Conservation (phyloP, 2,797 vertebrate genomes). For the Melanotaenia boesemani region DNA sequence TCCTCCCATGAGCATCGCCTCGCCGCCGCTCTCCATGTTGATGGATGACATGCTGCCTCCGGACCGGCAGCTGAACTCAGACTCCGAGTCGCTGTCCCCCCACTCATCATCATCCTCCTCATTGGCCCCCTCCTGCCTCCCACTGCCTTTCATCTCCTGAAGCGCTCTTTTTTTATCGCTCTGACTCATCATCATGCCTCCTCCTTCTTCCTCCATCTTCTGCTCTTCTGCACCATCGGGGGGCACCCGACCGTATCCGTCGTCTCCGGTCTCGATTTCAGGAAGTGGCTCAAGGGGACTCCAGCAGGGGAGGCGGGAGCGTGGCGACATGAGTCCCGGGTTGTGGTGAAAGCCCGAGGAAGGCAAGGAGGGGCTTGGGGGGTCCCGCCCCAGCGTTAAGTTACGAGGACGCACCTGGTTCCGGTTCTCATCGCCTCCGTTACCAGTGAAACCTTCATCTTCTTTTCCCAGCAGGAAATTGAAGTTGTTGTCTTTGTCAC, state of each 20-base stretch:
- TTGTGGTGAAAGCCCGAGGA: constrained; percentile 54
- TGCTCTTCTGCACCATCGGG: constrained; percentile 93
- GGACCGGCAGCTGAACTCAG: constrained; percentile 88
- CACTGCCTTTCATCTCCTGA: constrained; percentile 54
- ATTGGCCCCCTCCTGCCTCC: constrained; percentile 69
- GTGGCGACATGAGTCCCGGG: constrained; percentile 70
- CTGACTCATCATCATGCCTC: constrained; percentile 24
- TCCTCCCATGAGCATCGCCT: constrained; percentile 56
- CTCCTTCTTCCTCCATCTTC: constrained; percentile 73
- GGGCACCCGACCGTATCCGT: constrained; percentile 87
- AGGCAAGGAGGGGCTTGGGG: constrained; percentile 25
- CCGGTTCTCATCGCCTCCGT: constrained; percentile 88
- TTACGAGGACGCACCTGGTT: constrained; percentile 79
- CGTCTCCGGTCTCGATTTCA: constrained; percentile 83
- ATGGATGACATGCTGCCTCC: constrained; percentile 87
- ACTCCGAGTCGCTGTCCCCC: constrained; percentile 87
- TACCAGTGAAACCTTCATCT: constrained; percentile 18
- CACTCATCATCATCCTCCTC: constrained; percentile 71
- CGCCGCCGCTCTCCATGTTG: constrained; percentile 83
- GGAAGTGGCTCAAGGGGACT: constrained; percentile 85
- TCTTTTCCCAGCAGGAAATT: constrained; percentile 88
- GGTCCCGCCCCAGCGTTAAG: constrained; percentile 73
- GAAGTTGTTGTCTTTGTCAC: constrained; percentile 90
- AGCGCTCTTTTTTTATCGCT: constrained; percentile 62
- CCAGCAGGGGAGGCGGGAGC: constrained; percentile 81